These are phyloP conservation scores for Ophion slaviceki DNA, from an alignment of 2,888 invertebrate species.

Conservation along the genomic window DNA sequence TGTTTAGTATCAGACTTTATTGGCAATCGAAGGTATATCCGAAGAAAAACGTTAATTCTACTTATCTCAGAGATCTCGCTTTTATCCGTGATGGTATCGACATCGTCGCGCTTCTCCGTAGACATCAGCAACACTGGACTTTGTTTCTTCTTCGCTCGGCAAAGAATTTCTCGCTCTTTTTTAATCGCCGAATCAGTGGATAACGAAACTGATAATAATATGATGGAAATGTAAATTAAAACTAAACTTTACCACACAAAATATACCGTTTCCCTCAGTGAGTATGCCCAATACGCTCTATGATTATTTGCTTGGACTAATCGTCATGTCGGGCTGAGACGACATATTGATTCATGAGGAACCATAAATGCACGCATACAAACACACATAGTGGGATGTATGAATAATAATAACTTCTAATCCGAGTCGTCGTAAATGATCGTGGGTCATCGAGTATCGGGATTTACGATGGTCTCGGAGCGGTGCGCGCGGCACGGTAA, in stretches of 20 bases:
- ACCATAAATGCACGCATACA: neutral
- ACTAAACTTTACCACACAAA: no score
- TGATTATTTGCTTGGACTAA: no score
- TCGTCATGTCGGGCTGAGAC: neutral
- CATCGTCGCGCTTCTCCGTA: neutral
- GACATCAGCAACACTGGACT: neutral
- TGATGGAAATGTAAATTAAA: no score
- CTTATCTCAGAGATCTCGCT: conserved; percentile 23
- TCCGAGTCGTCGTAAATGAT: conserved; percentile 46
- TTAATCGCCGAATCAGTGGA: neutral
- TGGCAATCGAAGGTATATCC: conserved; percentile 55
- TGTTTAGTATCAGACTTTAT: conserved; percentile 65
- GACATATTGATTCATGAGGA: neutral
- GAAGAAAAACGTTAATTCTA: conserved; percentile 48
- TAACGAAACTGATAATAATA: no score
- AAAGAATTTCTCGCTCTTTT: neutral
- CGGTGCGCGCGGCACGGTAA: conserved; percentile 41
- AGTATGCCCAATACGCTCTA: no score
- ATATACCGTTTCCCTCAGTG: no score
- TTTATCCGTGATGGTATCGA: conserved; percentile 9
- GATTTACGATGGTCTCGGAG: conserved; percentile 40
- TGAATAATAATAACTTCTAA: conserved; percentile 17
- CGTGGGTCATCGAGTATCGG: conserved; percentile 58
- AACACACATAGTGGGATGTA: neutral
- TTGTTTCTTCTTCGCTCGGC: no score